Conservation (phyloP, 2,113 vertebrate genomes). For the Lampris incognitus region DNA sequence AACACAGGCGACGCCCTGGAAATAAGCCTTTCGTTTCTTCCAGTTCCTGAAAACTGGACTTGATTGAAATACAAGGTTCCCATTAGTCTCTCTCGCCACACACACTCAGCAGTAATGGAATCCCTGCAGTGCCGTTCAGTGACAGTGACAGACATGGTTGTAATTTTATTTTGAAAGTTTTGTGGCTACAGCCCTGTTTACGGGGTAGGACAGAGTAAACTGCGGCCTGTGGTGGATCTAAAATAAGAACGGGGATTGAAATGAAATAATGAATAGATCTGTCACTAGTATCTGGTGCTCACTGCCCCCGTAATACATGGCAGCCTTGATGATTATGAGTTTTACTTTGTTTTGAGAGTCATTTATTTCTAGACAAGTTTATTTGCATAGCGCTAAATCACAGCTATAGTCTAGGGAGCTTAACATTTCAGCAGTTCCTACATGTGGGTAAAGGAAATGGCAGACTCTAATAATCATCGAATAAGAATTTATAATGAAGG, state of each 20-base stretch:
- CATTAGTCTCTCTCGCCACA: conserved; percentile 13
- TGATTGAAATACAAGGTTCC: conserved; percentile 28
- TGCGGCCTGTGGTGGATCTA: conserved; percentile 44
- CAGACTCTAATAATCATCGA: no score
- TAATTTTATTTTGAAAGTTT: conserved; percentile 52
- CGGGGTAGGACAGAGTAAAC: conserved; percentile 52
- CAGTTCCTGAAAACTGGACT: neutral
- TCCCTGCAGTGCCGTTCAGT: conserved; percentile 28
- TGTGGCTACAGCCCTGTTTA: conserved; percentile 51
- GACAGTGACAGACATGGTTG: conserved; percentile 43
- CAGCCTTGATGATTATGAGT: neutral
- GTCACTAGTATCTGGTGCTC: neutral
- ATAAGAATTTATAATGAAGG: no score
- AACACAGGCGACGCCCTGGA: neutral
- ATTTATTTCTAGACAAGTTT: neutral
- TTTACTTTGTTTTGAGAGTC: neutral
- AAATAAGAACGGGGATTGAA: conserved; percentile 25
- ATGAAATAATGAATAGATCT: conserved; percentile 11
- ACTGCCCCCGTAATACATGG: neutral
- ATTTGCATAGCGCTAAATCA: no score
- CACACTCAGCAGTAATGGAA: conserved; percentile 34
- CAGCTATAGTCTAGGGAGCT: no score
- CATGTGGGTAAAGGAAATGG: no score
- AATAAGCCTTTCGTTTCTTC: conserved; percentile 3
- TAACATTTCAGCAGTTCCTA: no score